Base-by-base conservation (phyloP, 2,797 vertebrate genomes). In the Typhlichthys eigenmanni region DNA sequence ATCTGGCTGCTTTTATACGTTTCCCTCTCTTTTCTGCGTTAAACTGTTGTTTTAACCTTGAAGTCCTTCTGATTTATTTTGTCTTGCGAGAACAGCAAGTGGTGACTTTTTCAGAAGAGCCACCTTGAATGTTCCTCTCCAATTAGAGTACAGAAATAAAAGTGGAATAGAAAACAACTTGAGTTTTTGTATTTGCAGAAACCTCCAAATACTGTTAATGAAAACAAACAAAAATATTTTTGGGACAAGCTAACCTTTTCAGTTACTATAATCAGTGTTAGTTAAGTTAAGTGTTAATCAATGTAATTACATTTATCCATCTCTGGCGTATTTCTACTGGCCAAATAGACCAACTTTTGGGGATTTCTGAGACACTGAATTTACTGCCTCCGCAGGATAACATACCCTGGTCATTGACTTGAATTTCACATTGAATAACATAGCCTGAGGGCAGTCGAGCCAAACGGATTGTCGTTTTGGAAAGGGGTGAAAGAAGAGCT, bases 11-110 rank as follows among this genome's bases (percentile, higher is more conserved):
- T 78, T 56, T 5, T 66, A 65, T 57, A 58, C 55, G 71, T 71
- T 58, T 32, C 49, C 17, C 60, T 16, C 65, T 5, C 16, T 5
- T 50, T 66, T 62, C 72, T 71, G 67, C 74, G 45, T 68, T 62
- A 48, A 69, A 71, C 66, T 76, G 62, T 77, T 66, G 83, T 85
- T 85, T 73, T 68, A 76, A 81, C 69, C 69, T 71, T 12, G 34
- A 62, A 79, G 58, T 55, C 60, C 62, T 74, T 53, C 47, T 59
- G 55, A 70, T 66, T 72, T 73, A 73, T 84, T 55, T 47, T 71
- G 50, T 66, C 72, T 61, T 66, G 71, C 76, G 78, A 67, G 70
- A 71, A 47, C 11, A 46, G 63, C 81, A 60, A 17, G 54, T 38
- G 8, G 71, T 49, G 58, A 68, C 47, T 13, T 4, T 58, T 68